Conservation (phyloP, 2,797 vertebrate genomes). For the Siniperca scherzeri region DNA sequence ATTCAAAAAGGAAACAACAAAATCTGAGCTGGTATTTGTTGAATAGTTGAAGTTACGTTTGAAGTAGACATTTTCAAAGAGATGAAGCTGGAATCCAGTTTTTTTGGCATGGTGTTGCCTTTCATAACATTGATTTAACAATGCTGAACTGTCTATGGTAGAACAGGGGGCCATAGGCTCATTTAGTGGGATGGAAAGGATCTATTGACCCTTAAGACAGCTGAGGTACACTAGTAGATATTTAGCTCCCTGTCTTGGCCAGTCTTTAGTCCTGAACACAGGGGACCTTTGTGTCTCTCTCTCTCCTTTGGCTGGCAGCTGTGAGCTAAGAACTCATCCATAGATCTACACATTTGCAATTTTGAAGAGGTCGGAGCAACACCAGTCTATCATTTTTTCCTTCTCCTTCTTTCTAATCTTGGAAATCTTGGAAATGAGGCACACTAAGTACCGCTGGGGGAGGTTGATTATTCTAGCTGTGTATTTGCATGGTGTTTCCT, state of each 20-base stretch:
- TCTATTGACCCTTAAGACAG: slow-evolving; percentile 82
- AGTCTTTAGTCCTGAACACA: slow-evolving; percentile 77
- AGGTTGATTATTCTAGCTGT: slow-evolving; percentile 74
- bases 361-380: slow-evolving; percentile 71
- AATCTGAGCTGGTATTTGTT: slow-evolving; percentile 48
- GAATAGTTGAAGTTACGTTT: slow-evolving; percentile 39
- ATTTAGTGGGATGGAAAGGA: slow-evolving; percentile 69
- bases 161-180: slow-evolving; percentile 51
- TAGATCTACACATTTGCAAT: slow-evolving; percentile 77
- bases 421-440: slow-evolving; percentile 77
- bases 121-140: slow-evolving; percentile 67
- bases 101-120: slow-evolving; percentile 43
- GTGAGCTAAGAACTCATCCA: slow-evolving; percentile 79
- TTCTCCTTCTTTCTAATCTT: slow-evolving; percentile 64
- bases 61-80: slow-evolving; percentile 52
- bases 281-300: slow-evolving; percentile 79
- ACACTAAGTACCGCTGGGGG: slow-evolving; percentile 59
- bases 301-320: slow-evolving; percentile 83
- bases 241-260: slow-evolving; percentile 79
- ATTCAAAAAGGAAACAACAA: slow-evolving; percentile 54
- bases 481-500: slow-evolving; percentile 61
- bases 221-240: slow-evolving; percentile 82
- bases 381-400: slow-evolving; percentile 63
- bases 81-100: slow-evolving; percentile 35
- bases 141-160: slow-evolving; percentile 52